These are phyloP conservation scores for Ichneumon xanthorius DNA, from an alignment of 2,888 invertebrate species.

Conservation along the genomic window DNA sequence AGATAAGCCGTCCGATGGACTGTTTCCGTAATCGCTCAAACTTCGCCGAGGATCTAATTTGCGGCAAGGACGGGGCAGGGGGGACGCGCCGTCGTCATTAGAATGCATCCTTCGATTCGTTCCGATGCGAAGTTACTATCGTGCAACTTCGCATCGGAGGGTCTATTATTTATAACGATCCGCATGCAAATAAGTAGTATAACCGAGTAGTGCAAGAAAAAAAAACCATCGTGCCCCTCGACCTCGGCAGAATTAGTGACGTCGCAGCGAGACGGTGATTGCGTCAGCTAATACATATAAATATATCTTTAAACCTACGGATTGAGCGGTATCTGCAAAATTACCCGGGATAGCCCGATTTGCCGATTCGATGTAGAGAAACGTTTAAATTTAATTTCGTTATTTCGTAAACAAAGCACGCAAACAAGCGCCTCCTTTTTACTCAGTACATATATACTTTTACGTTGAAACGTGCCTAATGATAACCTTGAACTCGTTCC, in stretches of 20 bases:
- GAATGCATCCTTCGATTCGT: constrained; percentile 35
- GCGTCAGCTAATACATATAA: constrained; percentile 34
- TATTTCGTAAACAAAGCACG: background rate
- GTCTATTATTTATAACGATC: constrained; percentile 42
- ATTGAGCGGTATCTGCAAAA: background rate
- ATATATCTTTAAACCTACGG: background rate
- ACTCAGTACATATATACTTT: background rate
- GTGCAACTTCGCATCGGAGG: constrained; percentile 8
- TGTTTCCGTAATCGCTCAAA: background rate
- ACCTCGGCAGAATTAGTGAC: constrained; percentile 50
- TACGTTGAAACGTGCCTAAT: background rate
- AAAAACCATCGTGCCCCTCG: constrained; percentile 31
- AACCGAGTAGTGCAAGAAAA: constrained; percentile 31
- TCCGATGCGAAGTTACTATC: background rate
- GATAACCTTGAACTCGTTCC: constrained; percentile 5
- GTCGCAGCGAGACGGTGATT: constrained; percentile 39
- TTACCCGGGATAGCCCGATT: background rate
- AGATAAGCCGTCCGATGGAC: background rate
- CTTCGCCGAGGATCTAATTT: background rate
- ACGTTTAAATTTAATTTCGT: background rate
- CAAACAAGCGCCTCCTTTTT: background rate
- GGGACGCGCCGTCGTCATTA: background rate
- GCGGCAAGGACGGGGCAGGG: background rate
- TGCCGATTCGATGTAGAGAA: background rate
- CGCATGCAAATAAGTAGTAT: constrained; percentile 53